These are phyloP conservation scores for Chlorops oryzae DNA, from an alignment of 1,140 invertebrate species.

Conservation along the genomic window DNA sequence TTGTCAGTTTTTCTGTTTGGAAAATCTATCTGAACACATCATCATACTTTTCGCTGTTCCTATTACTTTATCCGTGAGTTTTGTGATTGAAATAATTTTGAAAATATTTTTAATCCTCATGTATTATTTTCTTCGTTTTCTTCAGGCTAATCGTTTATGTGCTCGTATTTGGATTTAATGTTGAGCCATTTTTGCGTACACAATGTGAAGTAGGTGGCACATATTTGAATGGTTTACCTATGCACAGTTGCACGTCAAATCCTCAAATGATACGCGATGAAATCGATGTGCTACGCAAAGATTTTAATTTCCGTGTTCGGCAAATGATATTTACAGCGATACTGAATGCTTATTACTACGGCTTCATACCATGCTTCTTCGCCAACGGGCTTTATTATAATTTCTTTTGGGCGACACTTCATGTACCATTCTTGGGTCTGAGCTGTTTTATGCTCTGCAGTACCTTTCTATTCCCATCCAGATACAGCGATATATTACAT, in stretches of 20 bases:
- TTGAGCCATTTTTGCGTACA: slow-evolving; percentile 65
- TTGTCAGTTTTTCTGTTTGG: slow-evolving; percentile 58
- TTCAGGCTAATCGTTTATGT: slow-evolving; percentile 67
- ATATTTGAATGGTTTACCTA: slow-evolving; percentile 49
- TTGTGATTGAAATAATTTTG: too few relatives aligned
- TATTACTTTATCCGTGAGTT: slow-evolving; percentile 84
- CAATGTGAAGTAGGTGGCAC: slow-evolving; percentile 44
- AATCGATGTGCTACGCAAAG: slow-evolving; percentile 73
- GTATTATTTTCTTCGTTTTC: too few relatives aligned
- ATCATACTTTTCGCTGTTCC: slow-evolving; percentile 31
- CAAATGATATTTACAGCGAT: slow-evolving; percentile 86
- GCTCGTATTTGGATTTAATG: slow-evolving; percentile 71
- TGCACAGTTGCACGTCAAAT: slow-evolving; percentile 67
- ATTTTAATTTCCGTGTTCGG: slow-evolving; percentile 85
- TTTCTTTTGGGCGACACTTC: slow-evolving; percentile 72
- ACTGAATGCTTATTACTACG: slow-evolving; percentile 83
- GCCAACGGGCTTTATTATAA: slow-evolving; percentile 80
- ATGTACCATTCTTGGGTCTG: slow-evolving; percentile 75
- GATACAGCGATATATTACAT: slow-evolving; percentile 86
- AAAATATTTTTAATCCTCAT: too few relatives aligned
- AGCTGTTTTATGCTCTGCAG: slow-evolving; percentile 76
- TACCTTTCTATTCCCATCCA: slow-evolving; percentile 62
- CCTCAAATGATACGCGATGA: slow-evolving; percentile 71
- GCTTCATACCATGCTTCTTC: slow-evolving; percentile 85
- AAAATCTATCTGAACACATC: slow-evolving; percentile 28